Percentiles rank a stretch among this genome's conserved stretches.
These are phyloP conservation scores for Luffia ferchaultella DNA, from an alignment of 2,888 invertebrate species.

Conservation along the genomic window DNA sequence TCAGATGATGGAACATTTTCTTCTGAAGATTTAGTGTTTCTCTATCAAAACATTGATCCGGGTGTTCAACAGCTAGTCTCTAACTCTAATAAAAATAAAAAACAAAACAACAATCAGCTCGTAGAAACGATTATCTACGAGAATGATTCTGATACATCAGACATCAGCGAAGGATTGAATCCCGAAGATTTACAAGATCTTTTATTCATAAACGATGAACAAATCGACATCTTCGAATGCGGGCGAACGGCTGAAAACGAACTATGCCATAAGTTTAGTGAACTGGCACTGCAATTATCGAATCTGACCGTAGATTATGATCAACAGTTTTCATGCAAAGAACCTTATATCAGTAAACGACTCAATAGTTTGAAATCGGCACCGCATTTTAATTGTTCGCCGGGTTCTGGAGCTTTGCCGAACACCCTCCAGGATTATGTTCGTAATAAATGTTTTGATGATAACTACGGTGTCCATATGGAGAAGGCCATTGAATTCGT, in stretches of 20 bases:
- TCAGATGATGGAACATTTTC: constrained; percentile 29
- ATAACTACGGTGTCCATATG: constrained; percentile 50
- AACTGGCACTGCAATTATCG: constrained; percentile 30
- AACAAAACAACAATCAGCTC: constrained; percentile 33
- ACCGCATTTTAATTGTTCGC: constrained; percentile 22
- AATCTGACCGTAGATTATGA: constrained; percentile 26
- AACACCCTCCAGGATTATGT: constrained; percentile 36
- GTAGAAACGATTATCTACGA: constrained; percentile 46
- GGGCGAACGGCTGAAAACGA: constrained; percentile 30
- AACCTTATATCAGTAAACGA: constrained; percentile 35
- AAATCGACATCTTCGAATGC: constrained; percentile 23
- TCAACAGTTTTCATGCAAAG: constrained; percentile 31
- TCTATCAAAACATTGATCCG: constrained; percentile 49
- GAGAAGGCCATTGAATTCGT: constrained; percentile 49
- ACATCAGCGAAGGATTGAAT: constrained; percentile 34
- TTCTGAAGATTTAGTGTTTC: constrained; percentile 39
- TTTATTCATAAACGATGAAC: constrained; percentile 35
- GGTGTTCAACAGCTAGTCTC: constrained; percentile 33
- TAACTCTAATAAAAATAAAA: constrained; percentile 17
- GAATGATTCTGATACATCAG: constrained; percentile 35
- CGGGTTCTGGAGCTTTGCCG: constrained; percentile 19
- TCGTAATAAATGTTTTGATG: constrained; percentile 43
- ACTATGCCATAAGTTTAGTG: constrained; percentile 40
- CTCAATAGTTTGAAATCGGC: constrained; percentile 22
- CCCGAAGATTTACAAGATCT: constrained; percentile 34